Base-by-base conservation (phyloP, 2,797 vertebrate genomes). In the Thalassophryne amazonica region DNA sequence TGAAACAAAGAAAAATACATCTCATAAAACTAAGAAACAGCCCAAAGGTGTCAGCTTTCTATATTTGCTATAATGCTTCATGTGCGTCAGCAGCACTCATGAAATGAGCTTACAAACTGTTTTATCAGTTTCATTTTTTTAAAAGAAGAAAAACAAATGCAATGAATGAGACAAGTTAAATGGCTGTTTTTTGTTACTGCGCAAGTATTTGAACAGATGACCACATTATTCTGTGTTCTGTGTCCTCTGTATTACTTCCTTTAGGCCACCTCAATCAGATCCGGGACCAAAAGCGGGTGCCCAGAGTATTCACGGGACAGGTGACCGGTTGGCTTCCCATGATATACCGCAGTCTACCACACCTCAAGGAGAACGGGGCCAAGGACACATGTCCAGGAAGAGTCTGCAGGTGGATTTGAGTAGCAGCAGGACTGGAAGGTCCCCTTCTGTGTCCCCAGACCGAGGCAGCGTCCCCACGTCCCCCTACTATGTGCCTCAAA, bases 401-500 rank as follows among this genome's bases (percentile, higher is more conserved):
- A 97, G 76, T 19, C 91, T 98, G 33, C 95, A 97, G 78, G 95
- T 97, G 84, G 96, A 98, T 1, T 60, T 89, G 48, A 92, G 90
- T 23, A 85, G 86, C 62, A 88, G 89, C 76, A 90, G 91, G 82
- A 56, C 90, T 0, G 94, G 94, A 29, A 91, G 92, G 39, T 96
- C 95, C 21, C 94, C 94, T 2, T 93, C 94, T 0, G 93, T 77
- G 38, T 97, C 96, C 0, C 96, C 96, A 0, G 95, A 95, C 53
- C 87, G 92, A 62, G 91, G 93, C 86, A 95, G 93, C 30, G 94
- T 93, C 57, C 95, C 96, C 52, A 93, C 93, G 18, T 98, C 97
- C 14, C 96, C 97, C 24, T 99, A 98, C 86, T 98, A 94, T 0
- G 88, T 98, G 68, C 97, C 97, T n/a, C 97, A 99, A 90, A 98